These are phyloP conservation scores for Muscina levida DNA, from an alignment of 2,888 invertebrate species.

Conservation along the genomic window DNA sequence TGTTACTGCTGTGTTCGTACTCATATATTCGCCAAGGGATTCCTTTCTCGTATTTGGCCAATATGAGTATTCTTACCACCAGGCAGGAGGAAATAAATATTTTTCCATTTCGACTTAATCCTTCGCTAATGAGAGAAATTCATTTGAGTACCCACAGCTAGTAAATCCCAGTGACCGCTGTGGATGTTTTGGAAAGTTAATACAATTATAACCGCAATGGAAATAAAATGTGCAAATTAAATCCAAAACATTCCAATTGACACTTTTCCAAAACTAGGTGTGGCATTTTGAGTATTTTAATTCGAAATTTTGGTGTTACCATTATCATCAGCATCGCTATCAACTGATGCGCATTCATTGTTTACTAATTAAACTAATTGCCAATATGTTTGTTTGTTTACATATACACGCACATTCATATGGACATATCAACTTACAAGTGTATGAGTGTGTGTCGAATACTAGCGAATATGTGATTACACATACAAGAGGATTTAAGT, in stretches of 20 bases:
- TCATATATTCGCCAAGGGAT: no score
- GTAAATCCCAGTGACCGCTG: neutral
- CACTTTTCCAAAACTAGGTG: constrained; percentile 18
- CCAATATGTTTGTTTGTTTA: constrained; percentile 37
- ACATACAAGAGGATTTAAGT: constrained; percentile 28
- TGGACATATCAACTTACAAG: neutral
- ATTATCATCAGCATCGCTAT: constrained; percentile 19
- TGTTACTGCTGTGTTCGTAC: no score
- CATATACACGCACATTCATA: neutral
- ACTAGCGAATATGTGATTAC: no score
- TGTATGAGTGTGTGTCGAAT: neutral
- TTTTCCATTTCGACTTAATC: constrained; percentile 47
- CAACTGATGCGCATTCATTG: constrained; percentile 60
- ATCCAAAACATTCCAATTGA: constrained; percentile 7
- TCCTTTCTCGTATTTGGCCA: constrained; percentile 6
- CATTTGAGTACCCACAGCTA: neutral
- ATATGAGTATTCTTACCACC: neutral
- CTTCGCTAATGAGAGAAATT: constrained; percentile 41
- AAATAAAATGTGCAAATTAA: neutral
- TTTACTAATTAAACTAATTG: constrained; percentile 68
- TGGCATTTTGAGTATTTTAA: constrained; percentile 17
- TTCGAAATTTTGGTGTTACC: constrained; percentile 5
- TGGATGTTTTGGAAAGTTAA: constrained; percentile 1
- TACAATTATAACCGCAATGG: constrained; percentile 13
- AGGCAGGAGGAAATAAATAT: neutral